Percentiles rank a stretch among this genome's conserved stretches.
Evolutionary conservation across 92 coral and sea anemone species (phyloP).

Genomic region (Porites rus): DNA sequence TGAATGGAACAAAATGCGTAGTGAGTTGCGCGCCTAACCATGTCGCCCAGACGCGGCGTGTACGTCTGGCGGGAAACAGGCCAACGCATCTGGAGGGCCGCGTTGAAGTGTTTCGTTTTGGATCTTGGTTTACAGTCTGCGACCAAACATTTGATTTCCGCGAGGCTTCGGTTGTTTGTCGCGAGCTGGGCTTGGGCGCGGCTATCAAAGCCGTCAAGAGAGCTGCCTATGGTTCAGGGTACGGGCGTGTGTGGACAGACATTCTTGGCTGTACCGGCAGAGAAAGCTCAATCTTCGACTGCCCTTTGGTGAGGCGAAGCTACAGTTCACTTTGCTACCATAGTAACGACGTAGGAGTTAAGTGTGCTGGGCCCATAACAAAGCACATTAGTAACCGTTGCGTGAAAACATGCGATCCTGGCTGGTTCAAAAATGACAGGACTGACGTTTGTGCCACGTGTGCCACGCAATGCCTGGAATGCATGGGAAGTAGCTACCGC

Average conservation of each 20-base stretch:
- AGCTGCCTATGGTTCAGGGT: slow-evolving; percentile 73
- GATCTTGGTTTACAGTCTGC: slow-evolving; percentile 78
- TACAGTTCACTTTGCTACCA: slow-evolving; percentile 84
- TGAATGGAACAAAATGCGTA: slow-evolving; percentile 63
- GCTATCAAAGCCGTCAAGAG: slow-evolving; percentile 68
- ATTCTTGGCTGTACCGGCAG: slow-evolving; percentile 67
- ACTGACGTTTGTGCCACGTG: slow-evolving; percentile 69
- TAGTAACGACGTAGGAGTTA: slow-evolving; percentile 81
- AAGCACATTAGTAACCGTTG: slow-evolving; percentile 65
- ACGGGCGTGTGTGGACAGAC: slow-evolving; percentile 71
- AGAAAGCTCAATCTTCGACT: slow-evolving; percentile 74
- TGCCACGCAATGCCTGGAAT: slow-evolving; percentile 54
- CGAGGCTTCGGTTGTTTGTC: slow-evolving; percentile 84
- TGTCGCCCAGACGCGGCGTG: slow-evolving; percentile 58
- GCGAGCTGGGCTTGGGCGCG: slow-evolving; percentile 79
- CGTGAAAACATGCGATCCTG: slow-evolving; percentile 52
- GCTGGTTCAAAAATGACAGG: slow-evolving; percentile 64
- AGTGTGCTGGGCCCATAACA: slow-evolving; percentile 75
- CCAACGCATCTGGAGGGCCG: slow-evolving; percentile 76
- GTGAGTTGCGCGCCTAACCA: slow-evolving; percentile 46
- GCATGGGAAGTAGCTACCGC: slow-evolving; percentile 64
- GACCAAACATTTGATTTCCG: slow-evolving; percentile 80
- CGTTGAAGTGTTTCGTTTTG: slow-evolving; percentile 60
- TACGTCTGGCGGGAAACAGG: slow-evolving; percentile 80
- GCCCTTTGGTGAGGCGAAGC: slow-evolving; percentile 47